These are phyloP conservation scores for Seriola quinqueradiata DNA, from an alignment of 2,113 vertebrate species.

Conservation along the genomic window DNA sequence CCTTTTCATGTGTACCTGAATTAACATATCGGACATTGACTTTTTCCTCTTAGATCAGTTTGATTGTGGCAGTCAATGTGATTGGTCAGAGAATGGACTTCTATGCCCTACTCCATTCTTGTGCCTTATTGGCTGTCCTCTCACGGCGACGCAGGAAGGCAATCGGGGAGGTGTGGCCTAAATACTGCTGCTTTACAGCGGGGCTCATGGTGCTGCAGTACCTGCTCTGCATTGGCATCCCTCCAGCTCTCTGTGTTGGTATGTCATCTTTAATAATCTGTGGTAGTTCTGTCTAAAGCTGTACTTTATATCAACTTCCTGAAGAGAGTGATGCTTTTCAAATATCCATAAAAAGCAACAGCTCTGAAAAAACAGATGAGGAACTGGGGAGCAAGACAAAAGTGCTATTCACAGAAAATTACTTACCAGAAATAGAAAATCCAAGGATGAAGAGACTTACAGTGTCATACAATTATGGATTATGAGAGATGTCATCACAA, in stretches of 20 bases:
- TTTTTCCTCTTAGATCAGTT: slow-evolving; percentile 73
- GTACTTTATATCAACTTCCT: no score
- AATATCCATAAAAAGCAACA: no score
- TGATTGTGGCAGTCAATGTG: slow-evolving; percentile 82
- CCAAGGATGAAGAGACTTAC: no score
- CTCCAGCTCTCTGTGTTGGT: slow-evolving; percentile 85
- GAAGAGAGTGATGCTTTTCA: no score
- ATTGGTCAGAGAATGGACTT: slow-evolving; percentile 85
- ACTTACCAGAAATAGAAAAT: no score
- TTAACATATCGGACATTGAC: background rate
- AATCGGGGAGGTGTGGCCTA: slow-evolving; percentile 87
- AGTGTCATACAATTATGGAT: no score
- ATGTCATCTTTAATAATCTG: slow-evolving; percentile 13
- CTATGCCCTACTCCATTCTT: slow-evolving; percentile 79
- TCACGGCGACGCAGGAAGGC: slow-evolving; percentile 83
- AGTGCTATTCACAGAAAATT: no score
- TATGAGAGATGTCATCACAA: no score
- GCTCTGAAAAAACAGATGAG: no score
- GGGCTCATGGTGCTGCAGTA: slow-evolving; percentile 84
- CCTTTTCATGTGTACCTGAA: background rate
- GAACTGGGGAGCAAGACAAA: no score
- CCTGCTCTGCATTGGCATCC: slow-evolving; percentile 85
- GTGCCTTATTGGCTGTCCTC: slow-evolving; percentile 82
- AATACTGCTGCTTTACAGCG: slow-evolving; percentile 86
- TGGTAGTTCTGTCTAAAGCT: no score